phyloP scores from a whole-genome alignment of 2,797 vertebrate genomes.

The Sparidentex hasta region DNA sequence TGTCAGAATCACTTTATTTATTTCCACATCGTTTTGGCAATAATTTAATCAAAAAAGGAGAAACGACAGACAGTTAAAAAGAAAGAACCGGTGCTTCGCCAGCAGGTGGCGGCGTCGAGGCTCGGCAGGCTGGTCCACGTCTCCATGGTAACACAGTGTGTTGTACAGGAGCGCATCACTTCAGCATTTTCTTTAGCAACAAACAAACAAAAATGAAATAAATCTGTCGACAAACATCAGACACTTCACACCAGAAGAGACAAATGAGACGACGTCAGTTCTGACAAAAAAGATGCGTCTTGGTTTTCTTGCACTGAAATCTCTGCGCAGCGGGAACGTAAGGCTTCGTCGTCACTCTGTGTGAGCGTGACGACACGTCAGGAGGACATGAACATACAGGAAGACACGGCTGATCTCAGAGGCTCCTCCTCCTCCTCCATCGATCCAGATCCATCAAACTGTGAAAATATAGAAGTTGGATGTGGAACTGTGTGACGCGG shows the following conservation, averaged over 20 bases:
- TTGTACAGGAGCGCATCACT: neutral
- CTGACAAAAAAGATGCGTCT: neutral
- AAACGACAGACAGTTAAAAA: neutral
- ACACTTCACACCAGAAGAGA: neutral
- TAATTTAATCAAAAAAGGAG: slow-evolving; percentile 28
- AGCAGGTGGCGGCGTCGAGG: slow-evolving; percentile 1
- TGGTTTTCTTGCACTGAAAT: slow-evolving; percentile 25
- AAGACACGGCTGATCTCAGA: neutral
- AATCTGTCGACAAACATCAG: neutral
- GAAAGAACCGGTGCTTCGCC: neutral
- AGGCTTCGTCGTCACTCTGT: slow-evolving; percentile 17
- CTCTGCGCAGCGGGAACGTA: slow-evolving; percentile 25
- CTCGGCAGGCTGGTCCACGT: neutral
- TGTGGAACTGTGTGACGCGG: no score
- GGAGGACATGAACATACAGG: neutral
- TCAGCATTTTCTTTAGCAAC: neutral
- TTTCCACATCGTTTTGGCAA: slow-evolving; percentile 50
- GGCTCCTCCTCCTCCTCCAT: neutral
- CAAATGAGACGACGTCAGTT: neutral
- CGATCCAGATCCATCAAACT: neutral
- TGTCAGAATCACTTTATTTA: slow-evolving; percentile 28
- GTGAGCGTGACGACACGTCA: slow-evolving; percentile 23
- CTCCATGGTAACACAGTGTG: neutral
- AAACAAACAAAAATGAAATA: neutral
- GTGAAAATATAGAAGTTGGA: neutral